Evolutionary conservation across 2,113 vertebrate genomes (phyloP), one percentile per base, ranked within the genome.

Genomic region (Pterocles burchelli): DNA sequence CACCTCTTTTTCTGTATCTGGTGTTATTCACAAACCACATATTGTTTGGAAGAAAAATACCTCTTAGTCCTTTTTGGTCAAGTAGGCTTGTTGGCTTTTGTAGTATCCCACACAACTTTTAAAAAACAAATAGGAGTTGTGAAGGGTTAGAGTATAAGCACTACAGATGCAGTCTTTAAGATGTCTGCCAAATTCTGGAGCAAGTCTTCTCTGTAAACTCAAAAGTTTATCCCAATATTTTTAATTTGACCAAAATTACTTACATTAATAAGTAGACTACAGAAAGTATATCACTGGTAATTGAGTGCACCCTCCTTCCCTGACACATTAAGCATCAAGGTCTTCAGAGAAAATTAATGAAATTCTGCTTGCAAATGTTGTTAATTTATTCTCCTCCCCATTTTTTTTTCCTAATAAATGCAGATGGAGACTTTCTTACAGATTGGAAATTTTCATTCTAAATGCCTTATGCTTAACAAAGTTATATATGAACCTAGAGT

Each of bases 311-410:
- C 6, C 36, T 85, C 15, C 18, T 87, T 9, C n/a, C 6, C 3
- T 2, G 2, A 61, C 15, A 59, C 13, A 78, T 62, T 18, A 72
- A 68, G 5, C 29, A 55, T 17, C 34, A 74, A 78, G 41, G 41
- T 11, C 15, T 81, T 38, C 17, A 36, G 7, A 65, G 17, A 78
- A 85, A 85, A 57, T 19, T 24, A 63, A 7, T 28, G 9, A 46
- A 65, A 80, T 74, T 84, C 9, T 41, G 19, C 14, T 58, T 55
- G 20, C 2, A 78, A 58, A 33, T 25, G 3, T 51, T 66, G 11
- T 36, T 51, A 52, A 31, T 75, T n/a, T 34, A 34, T 66, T 48
- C 2, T 1, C 13, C 21, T 0, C 1, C 4, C 8, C 4, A 6
- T 8, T 6, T 28, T 25, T 25, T 10, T 6, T 36, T 86, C 22